Evolutionary conservation across 1,140 invertebrate species (phyloP).

Genomic region (Eubasilissa regina): DNA sequence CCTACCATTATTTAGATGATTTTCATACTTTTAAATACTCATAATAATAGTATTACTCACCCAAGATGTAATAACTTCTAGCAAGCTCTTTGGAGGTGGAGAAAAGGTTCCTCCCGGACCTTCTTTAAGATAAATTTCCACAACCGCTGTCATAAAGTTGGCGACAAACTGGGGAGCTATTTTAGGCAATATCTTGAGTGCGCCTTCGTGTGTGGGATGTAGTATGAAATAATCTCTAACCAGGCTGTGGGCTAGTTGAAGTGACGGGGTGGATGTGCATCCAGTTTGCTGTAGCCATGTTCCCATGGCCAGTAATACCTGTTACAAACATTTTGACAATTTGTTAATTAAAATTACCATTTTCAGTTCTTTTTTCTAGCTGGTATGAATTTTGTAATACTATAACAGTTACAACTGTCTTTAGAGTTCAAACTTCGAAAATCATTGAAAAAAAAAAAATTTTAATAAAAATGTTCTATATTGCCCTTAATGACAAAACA

Average conservation of each 20-base stretch:
- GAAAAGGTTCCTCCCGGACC: slow-evolving; percentile 64
- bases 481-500: too few relatives aligned
- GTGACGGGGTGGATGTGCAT: slow-evolving; percentile 80
- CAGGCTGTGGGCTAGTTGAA: slow-evolving; percentile 81
- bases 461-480: too few relatives aligned
- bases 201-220: slow-evolving; percentile 77
- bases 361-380: too few relatives aligned
- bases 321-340: not conserved
- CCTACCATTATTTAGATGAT: too few relatives aligned
- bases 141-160: slow-evolving; percentile 85
- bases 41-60: slow-evolving; percentile 62
- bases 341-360: too few relatives aligned
- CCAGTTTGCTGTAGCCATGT: slow-evolving; percentile 90
- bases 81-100: slow-evolving; percentile 74
- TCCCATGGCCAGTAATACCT: slow-evolving; percentile 81
- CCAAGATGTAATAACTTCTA: slow-evolving; percentile 80
- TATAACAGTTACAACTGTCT: not conserved
- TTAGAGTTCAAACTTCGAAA: too few relatives aligned
- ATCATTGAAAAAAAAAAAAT: too few relatives aligned
- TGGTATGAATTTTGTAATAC: too few relatives aligned
- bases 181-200: slow-evolving; percentile 78
- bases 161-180: slow-evolving; percentile 85
- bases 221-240: slow-evolving; percentile 86
- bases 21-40: too few relatives aligned
- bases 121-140: slow-evolving; percentile 80